Conservation (phyloP, 2,797 vertebrate genomes). For the Pseudochromis fuscus region DNA sequence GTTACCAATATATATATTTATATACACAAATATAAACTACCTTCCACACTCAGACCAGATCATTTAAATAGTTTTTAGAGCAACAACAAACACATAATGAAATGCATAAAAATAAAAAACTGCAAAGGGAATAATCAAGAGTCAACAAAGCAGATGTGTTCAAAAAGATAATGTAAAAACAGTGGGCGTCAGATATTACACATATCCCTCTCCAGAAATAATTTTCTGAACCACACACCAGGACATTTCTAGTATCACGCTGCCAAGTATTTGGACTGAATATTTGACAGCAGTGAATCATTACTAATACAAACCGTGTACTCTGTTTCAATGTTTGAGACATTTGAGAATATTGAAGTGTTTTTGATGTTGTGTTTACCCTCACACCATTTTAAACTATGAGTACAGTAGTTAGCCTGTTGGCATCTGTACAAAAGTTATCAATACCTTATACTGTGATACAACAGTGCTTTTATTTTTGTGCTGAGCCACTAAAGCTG, state of each 20-base stretch:
- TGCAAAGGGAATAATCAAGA: neutral
- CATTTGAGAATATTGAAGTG: constrained; percentile 21
- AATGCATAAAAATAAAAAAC: neutral
- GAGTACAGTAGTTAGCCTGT: neutral
- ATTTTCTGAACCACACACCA: constrained; percentile 6
- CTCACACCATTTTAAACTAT: neutral
- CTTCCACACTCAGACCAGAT: neutral
- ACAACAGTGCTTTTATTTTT: neutral
- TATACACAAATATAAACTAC: neutral
- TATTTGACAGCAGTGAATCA: constrained; percentile 47
- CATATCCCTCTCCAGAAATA: constrained; percentile 5
- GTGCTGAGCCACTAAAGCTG: neutral
- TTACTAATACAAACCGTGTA: constrained; percentile 1
- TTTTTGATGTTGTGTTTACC: constrained; percentile 1
- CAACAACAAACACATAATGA: no score
- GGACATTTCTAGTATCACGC: constrained; percentile 24
- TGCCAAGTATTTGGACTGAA: constrained; percentile 31
- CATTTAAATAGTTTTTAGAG: no score
- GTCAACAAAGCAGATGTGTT: neutral
- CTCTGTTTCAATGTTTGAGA: constrained; percentile 26
- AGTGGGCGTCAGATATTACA: constrained; percentile 18
- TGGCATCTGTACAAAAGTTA: neutral
- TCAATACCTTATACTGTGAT: neutral
- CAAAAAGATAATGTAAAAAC: neutral
- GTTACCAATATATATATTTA: no score